Percentiles rank a stretch among this genome's conserved stretches.
phyloP scores from a whole-genome alignment of 92 coral and sea anemone species.

The Bergia puertoricense region DNA sequence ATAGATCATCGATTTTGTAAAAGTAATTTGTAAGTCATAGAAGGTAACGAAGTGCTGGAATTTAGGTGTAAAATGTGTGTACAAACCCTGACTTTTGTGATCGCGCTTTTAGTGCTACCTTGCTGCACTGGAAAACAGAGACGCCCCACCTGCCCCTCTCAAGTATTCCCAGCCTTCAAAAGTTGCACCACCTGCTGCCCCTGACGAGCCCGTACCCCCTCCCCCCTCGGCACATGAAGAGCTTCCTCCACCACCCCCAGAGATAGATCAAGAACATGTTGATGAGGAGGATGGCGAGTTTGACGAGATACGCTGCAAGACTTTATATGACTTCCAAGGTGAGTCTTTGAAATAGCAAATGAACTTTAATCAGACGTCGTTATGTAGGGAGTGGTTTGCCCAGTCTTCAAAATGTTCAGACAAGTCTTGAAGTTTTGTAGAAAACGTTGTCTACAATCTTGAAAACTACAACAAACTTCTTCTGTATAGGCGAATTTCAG shows the following conservation, averaged over 20 bases:
- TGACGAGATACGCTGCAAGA: constrained; percentile 80
- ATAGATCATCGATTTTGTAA: too few relatives aligned
- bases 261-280: constrained; percentile 61
- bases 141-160: constrained; percentile 80
- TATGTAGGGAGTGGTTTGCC: neutral
- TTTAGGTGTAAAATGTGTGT: too few relatives aligned
- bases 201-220: constrained; percentile 57
- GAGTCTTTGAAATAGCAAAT: neutral
- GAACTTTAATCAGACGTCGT: neutral
- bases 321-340: constrained; percentile 96
- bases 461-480: too few relatives aligned
- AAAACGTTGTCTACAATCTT: too few relatives aligned
- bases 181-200: constrained; percentile 80
- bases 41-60: too few relatives aligned
- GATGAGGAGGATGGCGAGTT: constrained; percentile 89
- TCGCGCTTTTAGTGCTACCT: constrained; percentile 67
- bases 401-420: too few relatives aligned
- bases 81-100: neutral
- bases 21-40: too few relatives aligned
- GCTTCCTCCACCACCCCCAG: constrained; percentile 83
- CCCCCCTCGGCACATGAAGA: constrained; percentile 51
- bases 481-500: too few relatives aligned
- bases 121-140: constrained; percentile 83
- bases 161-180: constrained; percentile 66
- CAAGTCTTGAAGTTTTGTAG: too few relatives aligned